phyloP scores from a whole-genome alignment of 2,888 invertebrate species.

The Brassicogethes aeneus region DNA sequence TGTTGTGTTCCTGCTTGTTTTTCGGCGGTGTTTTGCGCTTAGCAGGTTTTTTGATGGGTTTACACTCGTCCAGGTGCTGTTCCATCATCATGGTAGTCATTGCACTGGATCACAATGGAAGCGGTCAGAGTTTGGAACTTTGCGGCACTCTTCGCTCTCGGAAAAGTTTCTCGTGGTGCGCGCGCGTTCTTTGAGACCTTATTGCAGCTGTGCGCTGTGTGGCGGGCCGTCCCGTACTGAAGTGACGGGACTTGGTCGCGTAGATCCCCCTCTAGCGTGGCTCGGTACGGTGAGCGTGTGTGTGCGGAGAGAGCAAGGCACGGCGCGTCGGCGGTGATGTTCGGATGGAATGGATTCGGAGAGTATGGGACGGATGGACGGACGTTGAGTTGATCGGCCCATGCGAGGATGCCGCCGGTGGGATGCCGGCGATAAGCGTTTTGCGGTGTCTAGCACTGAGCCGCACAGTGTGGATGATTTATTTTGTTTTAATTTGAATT shows the following conservation, averaged over 20 bases:
- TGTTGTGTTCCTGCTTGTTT: conserved; percentile 42
- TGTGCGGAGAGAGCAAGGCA: conserved; percentile 34
- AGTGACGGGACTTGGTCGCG: conserved; percentile 25
- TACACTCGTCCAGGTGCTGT: conserved; percentile 30
- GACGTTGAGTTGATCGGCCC: conserved; percentile 24
- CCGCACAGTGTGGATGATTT: neutral
- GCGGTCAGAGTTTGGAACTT: no score
- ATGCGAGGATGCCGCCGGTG: conserved; percentile 32
- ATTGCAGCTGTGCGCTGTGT: neutral
- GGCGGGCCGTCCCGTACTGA: conserved; percentile 32
- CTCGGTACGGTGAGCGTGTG: conserved; percentile 26
- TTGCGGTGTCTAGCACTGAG: conserved; percentile 1
- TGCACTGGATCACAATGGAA: no score
- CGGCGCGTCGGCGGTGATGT: no score
- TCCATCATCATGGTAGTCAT: conserved; percentile 22
- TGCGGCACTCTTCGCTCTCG: no score
- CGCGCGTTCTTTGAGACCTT: neutral
- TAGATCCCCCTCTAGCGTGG: conserved; percentile 23
- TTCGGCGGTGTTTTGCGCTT: conserved; percentile 31
- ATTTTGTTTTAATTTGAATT: no score
- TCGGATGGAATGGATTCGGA: no score
- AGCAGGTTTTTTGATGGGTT: conserved; percentile 35
- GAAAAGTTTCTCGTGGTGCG: no score
- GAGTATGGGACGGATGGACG: conserved; percentile 10
- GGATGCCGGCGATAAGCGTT: conserved; percentile 1